Evolutionary conservation across 2,113 vertebrate genomes (phyloP).

Genomic region (Nibea coibor): DNA sequence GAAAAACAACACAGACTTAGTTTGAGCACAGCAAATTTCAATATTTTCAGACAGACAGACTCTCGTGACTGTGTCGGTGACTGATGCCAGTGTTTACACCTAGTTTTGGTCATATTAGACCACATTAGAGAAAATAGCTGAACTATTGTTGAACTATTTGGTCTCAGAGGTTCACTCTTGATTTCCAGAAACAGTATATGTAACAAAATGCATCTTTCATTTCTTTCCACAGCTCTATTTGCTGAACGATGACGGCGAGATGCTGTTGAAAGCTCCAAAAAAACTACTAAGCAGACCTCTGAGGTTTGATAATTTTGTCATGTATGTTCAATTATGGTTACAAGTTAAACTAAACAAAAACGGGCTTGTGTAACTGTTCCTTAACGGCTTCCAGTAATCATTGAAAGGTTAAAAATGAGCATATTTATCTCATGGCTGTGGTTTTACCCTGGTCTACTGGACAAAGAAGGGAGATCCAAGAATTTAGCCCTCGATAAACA

Average conservation of each 20-base stretch:
- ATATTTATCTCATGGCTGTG: constrained; percentile 4
- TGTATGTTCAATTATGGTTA: neutral
- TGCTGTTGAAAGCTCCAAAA: neutral
- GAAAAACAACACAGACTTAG: neutral
- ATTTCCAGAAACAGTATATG: neutral
- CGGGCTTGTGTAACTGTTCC: neutral
- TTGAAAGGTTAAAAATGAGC: neutral
- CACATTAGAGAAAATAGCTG: accelerated
- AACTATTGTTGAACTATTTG: constrained; percentile 11
- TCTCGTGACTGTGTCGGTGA: constrained; percentile 6
- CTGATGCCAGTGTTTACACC: neutral
- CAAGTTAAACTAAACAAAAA: neutral
- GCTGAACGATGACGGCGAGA: neutral
- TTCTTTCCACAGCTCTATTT: neutral
- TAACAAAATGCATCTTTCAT: neutral
- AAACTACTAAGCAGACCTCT: neutral
- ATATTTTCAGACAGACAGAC: neutral
- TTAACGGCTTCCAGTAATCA: neutral
- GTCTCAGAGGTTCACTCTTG: neutral
- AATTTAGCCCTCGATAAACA: constrained; percentile 35
- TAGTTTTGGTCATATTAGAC: neutral
- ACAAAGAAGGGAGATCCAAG: constrained; percentile 54
- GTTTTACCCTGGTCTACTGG: neutral
- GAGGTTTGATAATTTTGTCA: neutral
- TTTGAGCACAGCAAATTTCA: no score